Conservation (phyloP, 2,888 invertebrate species). For the Noctua pronuba region DNA sequence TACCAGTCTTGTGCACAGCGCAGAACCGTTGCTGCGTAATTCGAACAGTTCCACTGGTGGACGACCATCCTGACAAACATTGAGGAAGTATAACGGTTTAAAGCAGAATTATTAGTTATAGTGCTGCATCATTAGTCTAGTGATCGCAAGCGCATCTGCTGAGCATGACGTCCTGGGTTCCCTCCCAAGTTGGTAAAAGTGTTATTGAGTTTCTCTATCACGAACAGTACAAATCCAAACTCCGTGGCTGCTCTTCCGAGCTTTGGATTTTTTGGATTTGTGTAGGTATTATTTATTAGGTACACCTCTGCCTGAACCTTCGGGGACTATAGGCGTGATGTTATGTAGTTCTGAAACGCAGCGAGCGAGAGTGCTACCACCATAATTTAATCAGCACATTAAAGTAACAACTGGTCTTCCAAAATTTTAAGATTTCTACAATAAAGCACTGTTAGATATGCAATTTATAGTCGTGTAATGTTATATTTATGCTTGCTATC, state of each 20-base stretch:
- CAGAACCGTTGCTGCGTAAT: constrained; percentile 98
- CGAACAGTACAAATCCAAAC: background rate
- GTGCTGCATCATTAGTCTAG: background rate
- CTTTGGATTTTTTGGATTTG: background rate
- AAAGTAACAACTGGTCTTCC: background rate
- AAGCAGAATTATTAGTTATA: background rate
- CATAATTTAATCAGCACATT: background rate
- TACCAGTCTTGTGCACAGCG: constrained; percentile 97
- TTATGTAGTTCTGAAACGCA: background rate
- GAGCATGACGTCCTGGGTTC: background rate
- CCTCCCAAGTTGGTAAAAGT: background rate
- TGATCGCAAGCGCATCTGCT: background rate
- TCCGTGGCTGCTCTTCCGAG: background rate
- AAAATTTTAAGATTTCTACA: background rate
- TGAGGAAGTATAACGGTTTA: background rate
- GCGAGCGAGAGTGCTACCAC: too few relatives aligned
- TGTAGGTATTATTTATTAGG: background rate
- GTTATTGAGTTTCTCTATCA: background rate
- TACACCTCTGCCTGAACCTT: background rate
- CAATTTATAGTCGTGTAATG: background rate
- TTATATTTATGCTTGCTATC: background rate
- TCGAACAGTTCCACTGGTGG: constrained; percentile 97
- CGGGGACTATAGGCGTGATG: background rate
- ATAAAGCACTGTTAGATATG: background rate
- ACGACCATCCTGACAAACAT: constrained; percentile 79